Percentiles rank a stretch among this genome's conserved stretches.
phyloP scores from a whole-genome alignment of 2,888 invertebrate genomes.

The Ophion obscuratus region DNA sequence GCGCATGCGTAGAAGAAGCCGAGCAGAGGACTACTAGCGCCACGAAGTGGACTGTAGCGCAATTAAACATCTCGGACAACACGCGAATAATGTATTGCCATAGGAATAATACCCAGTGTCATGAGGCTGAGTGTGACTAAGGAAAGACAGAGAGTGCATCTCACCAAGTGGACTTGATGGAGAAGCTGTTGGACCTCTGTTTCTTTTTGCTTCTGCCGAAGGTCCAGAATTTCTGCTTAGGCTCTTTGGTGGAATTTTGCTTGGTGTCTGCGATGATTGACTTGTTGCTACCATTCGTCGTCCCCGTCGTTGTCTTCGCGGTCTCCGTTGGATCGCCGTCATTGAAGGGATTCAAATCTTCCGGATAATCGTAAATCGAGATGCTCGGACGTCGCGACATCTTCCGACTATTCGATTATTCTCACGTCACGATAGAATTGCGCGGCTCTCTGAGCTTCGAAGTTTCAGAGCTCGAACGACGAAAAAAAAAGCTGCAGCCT shows the following conservation, averaged over 20 bases:
- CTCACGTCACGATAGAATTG: conserved; percentile 44
- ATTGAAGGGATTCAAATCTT: conserved; percentile 91
- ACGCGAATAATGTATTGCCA: no score
- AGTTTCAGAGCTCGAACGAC: neutral
- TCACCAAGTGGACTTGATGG: conserved; percentile 79
- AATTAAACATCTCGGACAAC: no score
- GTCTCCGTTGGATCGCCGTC: conserved; percentile 86
- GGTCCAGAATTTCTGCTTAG: conserved; percentile 80
- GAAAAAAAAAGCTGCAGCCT: neutral
- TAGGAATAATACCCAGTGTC: no score
- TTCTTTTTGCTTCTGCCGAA: conserved; percentile 84
- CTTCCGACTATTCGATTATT: neutral
- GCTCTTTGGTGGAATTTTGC: conserved; percentile 73
- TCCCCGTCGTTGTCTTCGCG: conserved; percentile 22
- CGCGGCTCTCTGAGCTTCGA: neutral
- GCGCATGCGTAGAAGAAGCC: no score
- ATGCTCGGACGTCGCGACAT: conserved; percentile 84
- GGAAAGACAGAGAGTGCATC: conserved; percentile 9
- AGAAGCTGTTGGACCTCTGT: conserved; percentile 87
- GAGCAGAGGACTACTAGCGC: no score
- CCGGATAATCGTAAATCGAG: conserved; percentile 90
- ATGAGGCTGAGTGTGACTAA: neutral
- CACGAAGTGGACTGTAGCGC: no score
- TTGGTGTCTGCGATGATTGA: neutral
- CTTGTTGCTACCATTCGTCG: conserved; percentile 31